Conservation (phyloP, 1,140 invertebrate genomes). For the Acromyrmex charruanus region DNA sequence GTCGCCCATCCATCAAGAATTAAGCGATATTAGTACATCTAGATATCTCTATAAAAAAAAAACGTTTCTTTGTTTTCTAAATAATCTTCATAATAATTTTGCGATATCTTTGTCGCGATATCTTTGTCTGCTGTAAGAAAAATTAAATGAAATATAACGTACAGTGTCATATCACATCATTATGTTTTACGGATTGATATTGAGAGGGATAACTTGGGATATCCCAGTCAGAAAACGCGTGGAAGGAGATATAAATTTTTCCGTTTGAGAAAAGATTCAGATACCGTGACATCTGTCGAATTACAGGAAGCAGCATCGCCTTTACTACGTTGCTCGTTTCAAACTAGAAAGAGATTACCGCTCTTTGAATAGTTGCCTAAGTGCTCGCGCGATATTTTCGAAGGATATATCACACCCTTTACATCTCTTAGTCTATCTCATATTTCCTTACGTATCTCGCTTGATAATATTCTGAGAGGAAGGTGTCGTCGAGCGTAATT, state of each 20-base stretch:
- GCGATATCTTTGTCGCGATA: background rate
- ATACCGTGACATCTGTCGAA: conserved; percentile 41
- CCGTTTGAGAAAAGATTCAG: conserved; percentile 58
- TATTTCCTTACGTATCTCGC: background rate
- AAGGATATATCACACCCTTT: background rate
- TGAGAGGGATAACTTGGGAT: background rate
- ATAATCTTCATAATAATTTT: background rate
- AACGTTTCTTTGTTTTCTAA: background rate
- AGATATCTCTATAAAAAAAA: background rate
- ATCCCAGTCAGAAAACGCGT: background rate
- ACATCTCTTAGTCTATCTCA: background rate
- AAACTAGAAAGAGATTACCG: background rate
- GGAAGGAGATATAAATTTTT: conserved; percentile 54
- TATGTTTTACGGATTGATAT: background rate
- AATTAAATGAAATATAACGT: background rate
- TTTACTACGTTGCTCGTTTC: background rate
- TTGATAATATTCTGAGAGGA: conserved; percentile 4
- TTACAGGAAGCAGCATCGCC: conserved; percentile 2
- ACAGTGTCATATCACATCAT: background rate
- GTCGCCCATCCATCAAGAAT: too few relatives aligned
- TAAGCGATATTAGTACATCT: background rate
- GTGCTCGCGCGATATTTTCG: background rate
- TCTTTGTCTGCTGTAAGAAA: background rate
- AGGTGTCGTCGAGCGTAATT: conserved; percentile 38
- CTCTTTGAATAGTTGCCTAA: background rate